Evolutionary conservation across 1,140 invertebrate genomes (phyloP), one percentile per base, ranked within the genome.

Genomic region (Euglossa dilemma): DNA sequence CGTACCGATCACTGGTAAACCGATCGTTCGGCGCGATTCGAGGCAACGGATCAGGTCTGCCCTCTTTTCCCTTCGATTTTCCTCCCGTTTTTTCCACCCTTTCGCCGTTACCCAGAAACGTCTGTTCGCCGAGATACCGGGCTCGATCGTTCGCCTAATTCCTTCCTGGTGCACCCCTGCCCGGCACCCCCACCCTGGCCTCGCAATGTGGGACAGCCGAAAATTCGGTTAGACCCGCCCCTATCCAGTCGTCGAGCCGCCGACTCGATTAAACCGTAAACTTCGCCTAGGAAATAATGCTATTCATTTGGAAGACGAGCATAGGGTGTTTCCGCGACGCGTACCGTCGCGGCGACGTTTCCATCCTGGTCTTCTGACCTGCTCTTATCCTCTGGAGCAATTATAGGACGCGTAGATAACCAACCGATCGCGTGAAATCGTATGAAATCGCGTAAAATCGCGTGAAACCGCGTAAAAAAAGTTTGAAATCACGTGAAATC

Each of bases 191-290:
- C n/a, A 12, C 61, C 11, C 20, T 18, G 18, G 5, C 61, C 57
- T 80, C 23, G 9, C 47, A 72, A 74, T 52, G 77, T 54, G 54
- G 52, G 25, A 61, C 72, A 72, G 54, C 57, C 36, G 47, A 83
- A 86, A 83, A 87, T 86, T 83, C 61, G 72, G 81, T 78, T 86
- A 78, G 36, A 64, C 61, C 28, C 69, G 52, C 70, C 85, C n/a
- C 64, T 63, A 43, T 66, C 69, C 28, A 70, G 59, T 36, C 57
- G 50, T 20, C 20, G 25, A 45, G 25, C 45, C 66, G 18, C 72
- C 77, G 43, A 82, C 76, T 83, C 76, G 54, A 75, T 85, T 80
- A 64, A 28, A 67, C 28, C 43, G 64, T 54, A 72, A 54, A 86
- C 75, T 81, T 82, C 54, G 11, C 16, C 50, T 36, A 9, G 69